These are phyloP conservation scores for Scomber colias DNA, from an alignment of 2,113 vertebrate genomes.

Conservation along the genomic window DNA sequence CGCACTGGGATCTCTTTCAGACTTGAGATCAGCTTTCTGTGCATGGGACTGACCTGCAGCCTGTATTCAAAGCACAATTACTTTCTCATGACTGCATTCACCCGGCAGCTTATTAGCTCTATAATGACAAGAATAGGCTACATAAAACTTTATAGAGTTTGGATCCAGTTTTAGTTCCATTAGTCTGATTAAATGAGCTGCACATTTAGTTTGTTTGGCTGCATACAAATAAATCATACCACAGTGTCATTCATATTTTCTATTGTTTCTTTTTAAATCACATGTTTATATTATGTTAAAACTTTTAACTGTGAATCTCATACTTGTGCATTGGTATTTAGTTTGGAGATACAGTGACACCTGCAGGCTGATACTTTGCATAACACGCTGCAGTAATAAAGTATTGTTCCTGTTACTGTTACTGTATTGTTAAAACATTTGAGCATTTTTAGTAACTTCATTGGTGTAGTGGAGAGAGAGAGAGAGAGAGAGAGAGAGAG, in stretches of 20 bases:
- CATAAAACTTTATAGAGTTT: neutral
- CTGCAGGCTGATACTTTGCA: slow-evolving; percentile 17
- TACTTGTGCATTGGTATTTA: no score
- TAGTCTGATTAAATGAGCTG: neutral
- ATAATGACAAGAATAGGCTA: neutral
- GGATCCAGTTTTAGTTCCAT: neutral
- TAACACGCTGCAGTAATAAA: neutral
- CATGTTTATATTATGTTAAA: neutral
- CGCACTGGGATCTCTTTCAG: slow-evolving; percentile 15
- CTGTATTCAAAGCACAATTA: neutral
- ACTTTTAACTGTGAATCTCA: no score
- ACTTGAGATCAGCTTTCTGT: slow-evolving; percentile 40
- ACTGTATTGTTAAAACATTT: no score
- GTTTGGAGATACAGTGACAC: slow-evolving; percentile 40
- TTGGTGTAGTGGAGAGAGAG: no score
- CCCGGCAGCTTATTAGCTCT: neutral
- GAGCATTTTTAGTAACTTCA: no score
- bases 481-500: no score
- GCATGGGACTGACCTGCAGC: slow-evolving; percentile 3
- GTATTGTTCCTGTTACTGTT: no score
- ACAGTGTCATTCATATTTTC: neutral
- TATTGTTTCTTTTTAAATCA: neutral
- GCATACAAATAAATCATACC: neutral
- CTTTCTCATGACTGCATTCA: neutral
- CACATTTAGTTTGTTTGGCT: neutral